Conservation (phyloP, 2,113 vertebrate species). For the Phalacrocorax carbo region DNA sequence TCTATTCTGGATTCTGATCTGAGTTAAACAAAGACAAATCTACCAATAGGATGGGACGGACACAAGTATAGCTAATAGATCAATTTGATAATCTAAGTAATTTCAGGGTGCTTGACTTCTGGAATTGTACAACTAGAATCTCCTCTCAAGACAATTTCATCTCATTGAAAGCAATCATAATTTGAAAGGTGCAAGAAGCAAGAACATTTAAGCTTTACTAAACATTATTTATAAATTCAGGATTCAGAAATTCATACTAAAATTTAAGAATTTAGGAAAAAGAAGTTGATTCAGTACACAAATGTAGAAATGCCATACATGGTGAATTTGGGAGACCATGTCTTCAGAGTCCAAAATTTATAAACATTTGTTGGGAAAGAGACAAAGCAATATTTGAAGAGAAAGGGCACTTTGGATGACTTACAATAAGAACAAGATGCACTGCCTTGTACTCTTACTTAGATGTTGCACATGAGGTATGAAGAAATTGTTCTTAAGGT, state of each 20-base stretch:
- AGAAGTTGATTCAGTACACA: not conserved
- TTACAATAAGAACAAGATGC: not conserved
- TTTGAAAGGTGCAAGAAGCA: not conserved
- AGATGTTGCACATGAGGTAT: not conserved
- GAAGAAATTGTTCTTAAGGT: not conserved
- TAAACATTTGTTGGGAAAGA: not conserved
- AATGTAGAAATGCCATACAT: not conserved
- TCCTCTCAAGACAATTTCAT: not conserved
- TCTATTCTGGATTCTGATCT: not conserved
- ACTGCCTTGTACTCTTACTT: not conserved
- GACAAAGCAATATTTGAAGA: not conserved
- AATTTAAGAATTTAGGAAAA: not conserved
- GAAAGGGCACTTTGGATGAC: not conserved
- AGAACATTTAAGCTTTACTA: not conserved
- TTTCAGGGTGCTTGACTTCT: not conserved
- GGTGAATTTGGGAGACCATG: not conserved
- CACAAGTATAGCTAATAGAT: not conserved
- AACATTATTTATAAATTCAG: not conserved
- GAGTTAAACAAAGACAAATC: not conserved
- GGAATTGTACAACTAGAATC: not conserved
- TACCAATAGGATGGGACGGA: not conserved
- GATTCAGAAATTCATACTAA: not conserved
- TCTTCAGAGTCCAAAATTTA: not conserved
- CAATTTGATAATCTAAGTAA: not conserved
- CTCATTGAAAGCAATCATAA: not conserved